Evolutionary conservation across 2,113 vertebrate genomes (phyloP), one percentile per base, ranked within the genome.

Genomic region (Aplodontia rufa): DNA sequence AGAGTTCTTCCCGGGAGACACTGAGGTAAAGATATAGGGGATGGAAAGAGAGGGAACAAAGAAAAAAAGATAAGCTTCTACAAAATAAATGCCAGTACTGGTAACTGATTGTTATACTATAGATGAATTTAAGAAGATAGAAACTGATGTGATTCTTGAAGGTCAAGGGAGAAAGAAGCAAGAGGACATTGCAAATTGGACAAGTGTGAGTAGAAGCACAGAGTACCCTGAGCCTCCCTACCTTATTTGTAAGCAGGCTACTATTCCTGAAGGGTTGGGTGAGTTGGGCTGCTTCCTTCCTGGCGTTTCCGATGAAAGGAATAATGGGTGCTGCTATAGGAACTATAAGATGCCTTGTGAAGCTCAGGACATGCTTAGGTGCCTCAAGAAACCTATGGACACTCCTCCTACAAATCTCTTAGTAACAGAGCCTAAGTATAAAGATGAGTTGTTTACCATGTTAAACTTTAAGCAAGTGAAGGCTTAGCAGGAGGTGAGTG

Each of bases 391-490:
- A 82, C 20, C 53, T 84, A 35, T 68, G 72, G 14, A 49, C 37
- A 78, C 55, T 13, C 24, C 7, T 72, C 37, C 4, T 79, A 30
- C 13, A 82, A 35, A 85, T 64, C 5, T 35, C n/a, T 84, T 42
- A 68, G 75, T 76, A 87, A 76, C 12, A 45, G 66, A 90, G 11
- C 37, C 30, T 58, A 0, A 45, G 3, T 72, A 78, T 30, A n/a
- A 75, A 60, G 93, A 89, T 22, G 45, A 40, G 40, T 69, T 53
- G 28, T 87, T 90, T 94, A 40, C 74, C 49, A 30, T 75, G 80
- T 81, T 82, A 79, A 93, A 87, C 6, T 16, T 85, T 81, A 71
- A 93, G 75, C 40, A 83, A 74, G 58, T 78, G 51, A 89, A 82
- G 55, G 14, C 40, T 93, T 87, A 88, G 37, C 22, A 28, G 90